These are phyloP conservation scores for Selene dorsalis DNA, from an alignment of 2,797 vertebrate species.

Conservation along the genomic window DNA sequence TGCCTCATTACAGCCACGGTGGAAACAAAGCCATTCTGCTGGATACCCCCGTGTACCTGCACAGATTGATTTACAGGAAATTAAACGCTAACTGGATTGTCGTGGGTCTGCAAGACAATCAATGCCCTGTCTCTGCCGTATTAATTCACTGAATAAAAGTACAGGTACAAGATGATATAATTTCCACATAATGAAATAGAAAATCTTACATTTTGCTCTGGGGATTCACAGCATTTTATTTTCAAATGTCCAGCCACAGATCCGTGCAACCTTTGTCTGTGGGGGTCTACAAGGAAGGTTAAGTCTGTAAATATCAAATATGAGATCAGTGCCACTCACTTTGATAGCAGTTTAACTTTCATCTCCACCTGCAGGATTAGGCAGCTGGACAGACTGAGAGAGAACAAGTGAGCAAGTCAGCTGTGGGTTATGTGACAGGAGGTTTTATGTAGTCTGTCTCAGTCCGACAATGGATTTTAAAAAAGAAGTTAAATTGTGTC, in stretches of 20 bases:
- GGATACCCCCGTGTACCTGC: conserved; percentile 1
- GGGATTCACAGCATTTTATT: conserved; percentile 28
- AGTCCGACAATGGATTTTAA: conserved; percentile 22
- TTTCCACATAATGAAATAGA: no score
- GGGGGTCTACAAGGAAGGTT: conserved; percentile 41
- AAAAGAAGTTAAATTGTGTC: conserved; percentile 21
- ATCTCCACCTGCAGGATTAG: conserved; percentile 33
- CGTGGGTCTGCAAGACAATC: conserved; percentile 33
- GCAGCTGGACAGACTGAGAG: conserved; percentile 21
- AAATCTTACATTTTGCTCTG: background rate
- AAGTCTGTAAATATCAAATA: conserved; percentile 58
- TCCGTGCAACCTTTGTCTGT: conserved; percentile 46
- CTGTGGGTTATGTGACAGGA: conserved; percentile 16
- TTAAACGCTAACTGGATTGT: conserved; percentile 28
- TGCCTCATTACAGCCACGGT: conserved; percentile 36
- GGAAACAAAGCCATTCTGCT: background rate
- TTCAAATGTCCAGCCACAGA: background rate
- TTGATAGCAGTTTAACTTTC: conserved; percentile 53
- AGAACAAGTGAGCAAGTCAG: conserved; percentile 15
- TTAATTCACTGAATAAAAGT: conserved; percentile 43
- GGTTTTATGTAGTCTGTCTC: background rate
- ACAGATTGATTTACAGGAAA: conserved; percentile 46
- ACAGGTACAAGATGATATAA: conserved; percentile 5
- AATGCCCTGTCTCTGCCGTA: conserved; percentile 40
- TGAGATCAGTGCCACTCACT: conserved; percentile 52